These are phyloP conservation scores for Rhinoraja longicauda DNA, from an alignment of 2,797 vertebrate species.

Conservation along the genomic window DNA sequence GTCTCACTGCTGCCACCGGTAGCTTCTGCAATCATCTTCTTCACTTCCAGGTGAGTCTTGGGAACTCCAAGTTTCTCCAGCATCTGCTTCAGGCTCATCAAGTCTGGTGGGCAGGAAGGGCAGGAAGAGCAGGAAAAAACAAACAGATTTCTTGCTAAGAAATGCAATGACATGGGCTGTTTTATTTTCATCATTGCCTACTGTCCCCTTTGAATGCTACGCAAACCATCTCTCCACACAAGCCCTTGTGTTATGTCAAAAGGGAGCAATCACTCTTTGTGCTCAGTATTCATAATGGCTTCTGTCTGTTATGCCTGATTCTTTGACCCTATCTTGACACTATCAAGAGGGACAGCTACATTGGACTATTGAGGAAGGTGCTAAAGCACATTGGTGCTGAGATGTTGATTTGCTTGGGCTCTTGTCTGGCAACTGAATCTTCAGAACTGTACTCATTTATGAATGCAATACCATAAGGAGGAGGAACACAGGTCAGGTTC, in stretches of 20 bases:
- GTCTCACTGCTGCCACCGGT: slow-evolving; percentile 80
- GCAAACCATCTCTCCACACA: too few species aligned
- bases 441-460: background rate
- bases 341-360: background rate
- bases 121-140: background rate
- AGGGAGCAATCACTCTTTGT: too few species aligned
- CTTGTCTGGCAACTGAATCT: background rate
- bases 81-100: slow-evolving; percentile 96
- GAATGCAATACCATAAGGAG: background rate
- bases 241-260: too few species aligned
- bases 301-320: too few species aligned
- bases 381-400: background rate
- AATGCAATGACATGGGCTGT: too few species aligned
- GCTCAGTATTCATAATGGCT: too few species aligned
- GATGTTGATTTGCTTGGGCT: background rate
- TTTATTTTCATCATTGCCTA: too few species aligned
- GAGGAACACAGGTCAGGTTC: too few species aligned
- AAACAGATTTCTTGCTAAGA: too few species aligned
- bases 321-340: background rate
- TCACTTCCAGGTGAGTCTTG: slow-evolving; percentile 91
- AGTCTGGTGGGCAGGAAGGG: slow-evolving; percentile 58
- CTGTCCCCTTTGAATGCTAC: too few species aligned
- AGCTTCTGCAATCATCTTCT: slow-evolving; percentile 93
- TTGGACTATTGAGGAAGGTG: too few species aligned
- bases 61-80: slow-evolving; percentile 97